Evolutionary conservation across 2,888 invertebrate genomes (phyloP), one percentile per base, ranked within the genome.

Genomic region (Odontothrips loti): DNA sequence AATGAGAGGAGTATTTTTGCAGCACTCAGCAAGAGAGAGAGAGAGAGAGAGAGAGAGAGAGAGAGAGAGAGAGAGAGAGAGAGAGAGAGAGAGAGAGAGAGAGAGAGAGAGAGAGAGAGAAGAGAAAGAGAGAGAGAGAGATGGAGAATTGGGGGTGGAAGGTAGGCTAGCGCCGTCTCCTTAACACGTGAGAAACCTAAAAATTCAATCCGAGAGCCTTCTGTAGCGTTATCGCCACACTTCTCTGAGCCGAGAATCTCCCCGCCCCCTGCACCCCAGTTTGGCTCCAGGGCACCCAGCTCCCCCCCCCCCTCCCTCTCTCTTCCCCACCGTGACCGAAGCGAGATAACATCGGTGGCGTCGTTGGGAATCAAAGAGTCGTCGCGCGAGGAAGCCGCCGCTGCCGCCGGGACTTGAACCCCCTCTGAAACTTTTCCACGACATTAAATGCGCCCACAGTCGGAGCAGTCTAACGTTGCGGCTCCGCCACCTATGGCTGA

Each of bases 91-190:
- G 51, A 51, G 51, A 51, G 51, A 51, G 51, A 51, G 51, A 51
- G 51, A 51, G 51, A 51, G 51, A 51, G 51, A 51, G 51, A 51
- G 51, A 51, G 51, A 51, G 51, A 51, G 51, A 51, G 51, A 51
- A 51, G 51, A 51, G 51, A 51, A 10, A 51, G 51, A 51, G 51
- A 51, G 51, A 51, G 10, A 51, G 51, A 20, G 51, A 58, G 58
- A 58, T 11, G 17, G 58, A 51, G 51, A 20, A 10, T 11, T 48
- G 9, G 20, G 51, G 10, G 51, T 17, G 20, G 51, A 10, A 8
- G 51, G 51, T 6, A 58, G 58, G 15, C 58, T 15, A 58, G 20
- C 34, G 34, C 34, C 6, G 2, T 43, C 34, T 43, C 34, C 34
- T 43, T 15, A 58, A 17, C 6, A 58, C 58, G 58, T 58, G 58